Evolutionary conservation across 2,888 invertebrate genomes (phyloP).

Genomic region (Iselma pallidipennis): DNA sequence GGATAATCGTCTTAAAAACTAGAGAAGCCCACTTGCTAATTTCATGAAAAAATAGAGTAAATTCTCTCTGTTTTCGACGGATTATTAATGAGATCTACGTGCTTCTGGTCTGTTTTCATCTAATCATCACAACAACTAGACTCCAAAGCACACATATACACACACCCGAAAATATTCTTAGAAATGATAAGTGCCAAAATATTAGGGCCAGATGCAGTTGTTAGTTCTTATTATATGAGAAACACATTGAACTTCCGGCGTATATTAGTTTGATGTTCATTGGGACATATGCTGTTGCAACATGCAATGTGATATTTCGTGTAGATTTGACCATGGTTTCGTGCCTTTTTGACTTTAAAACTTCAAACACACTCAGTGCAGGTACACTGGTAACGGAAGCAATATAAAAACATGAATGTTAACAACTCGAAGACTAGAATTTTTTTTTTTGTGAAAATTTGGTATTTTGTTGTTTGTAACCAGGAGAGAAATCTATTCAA

Average conservation of each 20-base stretch:
- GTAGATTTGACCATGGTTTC: conserved; percentile 14
- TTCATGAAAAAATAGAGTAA: too few relatives aligned
- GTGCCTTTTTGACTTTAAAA: conserved; percentile 15
- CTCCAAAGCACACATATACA: not conserved
- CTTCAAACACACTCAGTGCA: not conserved
- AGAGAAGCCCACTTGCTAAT: too few relatives aligned
- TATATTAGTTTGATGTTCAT: conserved; percentile 21
- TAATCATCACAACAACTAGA: not conserved
- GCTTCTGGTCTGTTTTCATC: not conserved
- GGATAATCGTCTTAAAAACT: too few relatives aligned
- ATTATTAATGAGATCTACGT: not conserved
- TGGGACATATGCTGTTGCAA: conserved; percentile 36
- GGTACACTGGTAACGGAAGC: not conserved
- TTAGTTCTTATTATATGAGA: conserved; percentile 45
- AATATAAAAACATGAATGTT: too few relatives aligned
- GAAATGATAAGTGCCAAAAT: conserved; percentile 35
- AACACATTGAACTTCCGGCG: conserved; percentile 53
- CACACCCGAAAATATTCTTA: conserved; percentile 23
- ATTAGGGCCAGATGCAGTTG: conserved; percentile 41
- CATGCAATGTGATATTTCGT: conserved; percentile 40
- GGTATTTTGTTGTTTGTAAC: conserved; percentile 7
- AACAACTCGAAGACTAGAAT: not conserved
- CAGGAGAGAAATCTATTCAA: conserved; percentile 12
- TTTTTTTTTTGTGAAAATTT: not conserved
- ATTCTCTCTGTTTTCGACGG: too few relatives aligned